Evolutionary conservation across 2,888 invertebrate genomes (phyloP), one percentile per base, ranked within the genome.

Genomic region (Leucozona laternaria): DNA sequence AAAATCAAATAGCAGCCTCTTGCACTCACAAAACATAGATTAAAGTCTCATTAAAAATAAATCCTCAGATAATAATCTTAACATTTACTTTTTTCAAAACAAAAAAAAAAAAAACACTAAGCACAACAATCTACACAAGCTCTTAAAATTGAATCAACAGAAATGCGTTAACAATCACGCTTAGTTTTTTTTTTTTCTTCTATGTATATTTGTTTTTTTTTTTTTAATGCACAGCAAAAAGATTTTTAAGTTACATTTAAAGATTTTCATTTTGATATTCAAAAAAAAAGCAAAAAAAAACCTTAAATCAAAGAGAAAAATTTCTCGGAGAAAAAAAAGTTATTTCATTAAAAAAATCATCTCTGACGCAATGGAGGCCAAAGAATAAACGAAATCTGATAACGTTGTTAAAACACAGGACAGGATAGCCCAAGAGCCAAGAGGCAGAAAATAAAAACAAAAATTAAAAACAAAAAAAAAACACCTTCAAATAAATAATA

Each of bases 381-480:
- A 81, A 68, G 55, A 45, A 50, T 66, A 45, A 77, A 31, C 72
- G 66, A 85, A 81, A 85, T 85, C 80, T 80, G 76, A 85, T 81
- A 85, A 81, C 60, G 77, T 73, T 80, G 60, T 57, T 72, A 13
- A 70, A 81, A 68, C 77, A 50, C 55, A 34, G 72, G 62, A 50
- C 55, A 34, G 72, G 62, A 85, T 85, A 73, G 77, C 48, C 68
- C 50, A 43, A n/a, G 28, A n/a, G 62, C 68, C 50, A 43, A n/a
- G 28, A n/a, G 62, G 17, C 37, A 22, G 45, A 17, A 28, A 64
- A 45, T 28, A 43, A 43, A 48, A 28, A 20, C 2, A n/a, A 43
- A 55, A 57, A 48, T 20, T 48, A 57, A 58, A 55, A 25, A 6
- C 1, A 37, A 37, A 60, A 58, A 60, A 25, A 28, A 66, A 40